A percentile compares a stretch with the other conserved stretches of the same genome.
Evolutionary conservation across 2,797 vertebrate genomes (phyloP).

Genomic region (Lepidocolaptes lacrymiger): DNA sequence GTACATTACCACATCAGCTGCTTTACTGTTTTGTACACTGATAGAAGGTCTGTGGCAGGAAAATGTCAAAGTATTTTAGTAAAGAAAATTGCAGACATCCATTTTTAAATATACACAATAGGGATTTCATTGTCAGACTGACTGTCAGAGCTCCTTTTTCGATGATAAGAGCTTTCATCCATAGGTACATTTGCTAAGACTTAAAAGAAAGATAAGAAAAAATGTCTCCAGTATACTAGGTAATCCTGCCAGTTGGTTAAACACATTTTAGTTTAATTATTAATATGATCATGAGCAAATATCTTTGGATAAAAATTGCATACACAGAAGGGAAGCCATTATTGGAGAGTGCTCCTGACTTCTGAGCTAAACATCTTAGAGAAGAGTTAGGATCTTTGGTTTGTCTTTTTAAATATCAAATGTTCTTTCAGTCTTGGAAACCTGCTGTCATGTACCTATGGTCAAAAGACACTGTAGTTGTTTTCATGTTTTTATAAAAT

Average conservation of each 20-base stretch:
- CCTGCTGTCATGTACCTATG: not conserved
- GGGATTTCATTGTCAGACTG: not conserved
- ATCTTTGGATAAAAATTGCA: not conserved
- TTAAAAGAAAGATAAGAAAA: not conserved
- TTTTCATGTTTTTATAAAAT: accelerated
- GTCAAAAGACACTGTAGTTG: not conserved
- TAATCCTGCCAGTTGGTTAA: not conserved
- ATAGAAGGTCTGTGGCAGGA: not conserved
- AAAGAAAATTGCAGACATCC: not conserved
- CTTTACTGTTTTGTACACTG: not conserved
- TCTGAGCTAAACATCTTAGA: not conserved
- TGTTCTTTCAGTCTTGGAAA: not conserved
- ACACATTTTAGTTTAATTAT: not conserved
- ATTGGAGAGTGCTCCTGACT: not conserved
- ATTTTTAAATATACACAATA: not conserved
- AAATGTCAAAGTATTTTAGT: conserved; percentile 2
- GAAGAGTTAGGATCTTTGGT: not conserved
- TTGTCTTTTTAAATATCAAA: not conserved
- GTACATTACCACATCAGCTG: not conserved
- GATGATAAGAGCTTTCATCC: not conserved
- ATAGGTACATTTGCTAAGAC: not conserved
- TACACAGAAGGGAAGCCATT: not conserved
- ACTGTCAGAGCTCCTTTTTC: not conserved
- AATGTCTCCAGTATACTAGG: not conserved
- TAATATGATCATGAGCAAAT: not conserved